Base-by-base conservation (phyloP, 2,113 vertebrate species). In the Corythaixoides concolor region DNA sequence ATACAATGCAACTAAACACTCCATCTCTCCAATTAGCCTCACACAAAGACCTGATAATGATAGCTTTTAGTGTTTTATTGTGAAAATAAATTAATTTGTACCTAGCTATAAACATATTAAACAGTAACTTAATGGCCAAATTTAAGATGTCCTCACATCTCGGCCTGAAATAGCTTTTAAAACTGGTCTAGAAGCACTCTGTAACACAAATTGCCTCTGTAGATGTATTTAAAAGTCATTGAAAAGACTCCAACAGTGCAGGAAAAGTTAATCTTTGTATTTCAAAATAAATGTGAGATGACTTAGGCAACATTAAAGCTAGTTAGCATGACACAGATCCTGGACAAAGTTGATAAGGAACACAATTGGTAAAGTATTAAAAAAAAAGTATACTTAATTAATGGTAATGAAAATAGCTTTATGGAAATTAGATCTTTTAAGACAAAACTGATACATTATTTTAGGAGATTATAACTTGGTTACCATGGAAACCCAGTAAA, bases 351-450 rank as follows among this genome's bases (percentile, higher is more conserved):
- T 88, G 53, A 58, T 88, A 94, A 75, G 33, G 13, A 28, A 43
- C 32, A 73, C 43, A 90, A 80, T 9, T 52, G 47, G 8, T 33
- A 55, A 90, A 75, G 28, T 63, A 67, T 75, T 88, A 88, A 68
- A 95, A 92, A 27, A 27, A 80, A 15, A 69, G 33, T 9, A 82
- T n/a, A 55, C 49, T 62, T 81, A 93, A 82, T 82, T 89, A 94
- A 81, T 47, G n/a, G 9, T 55, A 87, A 85, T 66, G 53, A 83
- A 95, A 93, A 62, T 79, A 82, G 8, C 15, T 76, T 76, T 69
- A 76, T 76, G 53, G 24, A 95, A 92, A 83, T 56, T 22, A 68
- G 49, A 79, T 93, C n/a, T 88, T 95, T 88, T 45, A 82, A 75
- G 45, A 82, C 26, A 93, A 93, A 79, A 33, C 23, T 22, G 32